Evolutionary conservation across 2,888 invertebrate species (phyloP).

Genomic region (Globia sparganii): DNA sequence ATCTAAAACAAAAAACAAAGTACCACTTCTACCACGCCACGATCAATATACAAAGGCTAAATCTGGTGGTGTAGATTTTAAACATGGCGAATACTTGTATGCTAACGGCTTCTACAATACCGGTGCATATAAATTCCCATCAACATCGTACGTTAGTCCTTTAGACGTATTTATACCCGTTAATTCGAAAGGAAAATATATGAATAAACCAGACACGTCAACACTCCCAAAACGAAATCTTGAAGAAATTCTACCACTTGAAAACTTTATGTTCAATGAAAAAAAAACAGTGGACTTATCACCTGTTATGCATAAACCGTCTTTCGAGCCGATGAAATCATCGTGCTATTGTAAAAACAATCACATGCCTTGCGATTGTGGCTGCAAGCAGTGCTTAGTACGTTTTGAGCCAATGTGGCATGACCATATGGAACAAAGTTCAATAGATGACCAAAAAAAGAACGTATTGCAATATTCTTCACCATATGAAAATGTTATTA

Average conservation of each 20-base stretch:
- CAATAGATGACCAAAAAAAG: constrained; percentile 61
- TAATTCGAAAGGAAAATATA: constrained; percentile 70
- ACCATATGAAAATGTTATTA: constrained; percentile 50
- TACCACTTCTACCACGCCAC: constrained; percentile 77
- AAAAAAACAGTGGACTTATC: constrained; percentile 67
- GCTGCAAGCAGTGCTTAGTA: constrained; percentile 80
- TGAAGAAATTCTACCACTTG: constrained; percentile 59
- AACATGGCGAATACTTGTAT: constrained; percentile 72
- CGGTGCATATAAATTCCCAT: constrained; percentile 66
- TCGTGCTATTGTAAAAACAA: constrained; percentile 80
- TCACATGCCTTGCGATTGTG: constrained; percentile 78
- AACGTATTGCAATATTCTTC: constrained; percentile 29
- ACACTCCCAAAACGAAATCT: constrained; percentile 59
- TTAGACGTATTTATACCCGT: constrained; percentile 79
- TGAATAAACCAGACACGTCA: constrained; percentile 65
- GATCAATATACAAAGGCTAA: constrained; percentile 79
- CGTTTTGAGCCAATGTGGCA: constrained; percentile 62
- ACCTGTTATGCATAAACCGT: constrained; percentile 62
- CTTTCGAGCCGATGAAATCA: constrained; percentile 69
- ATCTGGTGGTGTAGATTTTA: constrained; percentile 63
- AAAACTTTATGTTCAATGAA: constrained; percentile 67
- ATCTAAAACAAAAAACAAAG: constrained; percentile 83
- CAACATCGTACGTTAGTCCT: constrained; percentile 70
- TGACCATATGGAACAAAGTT: constrained; percentile 58
- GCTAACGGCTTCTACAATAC: constrained; percentile 71